phyloP scores from a whole-genome alignment of 2,113 vertebrate genomes.

The Mormoops blainvillei region DNA sequence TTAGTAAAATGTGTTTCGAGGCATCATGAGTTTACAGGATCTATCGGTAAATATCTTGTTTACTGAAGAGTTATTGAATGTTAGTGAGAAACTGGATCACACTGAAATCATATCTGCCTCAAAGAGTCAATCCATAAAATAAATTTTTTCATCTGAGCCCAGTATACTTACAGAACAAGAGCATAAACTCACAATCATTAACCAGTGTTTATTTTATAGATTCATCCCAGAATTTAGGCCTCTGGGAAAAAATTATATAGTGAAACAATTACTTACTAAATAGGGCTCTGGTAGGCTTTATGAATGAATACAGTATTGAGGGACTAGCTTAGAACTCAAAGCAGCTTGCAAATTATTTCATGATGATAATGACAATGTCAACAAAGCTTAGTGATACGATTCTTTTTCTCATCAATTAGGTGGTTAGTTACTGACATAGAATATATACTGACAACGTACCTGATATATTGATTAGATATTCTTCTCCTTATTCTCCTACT shows the following conservation, averaged over 20 bases:
- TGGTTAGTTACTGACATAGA: neutral
- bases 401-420: slow-evolving; percentile 6
- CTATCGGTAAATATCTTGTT: neutral
- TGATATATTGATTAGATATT: neutral
- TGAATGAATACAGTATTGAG: neutral
- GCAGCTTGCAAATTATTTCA: neutral
- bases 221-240: neutral
- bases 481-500: neutral
- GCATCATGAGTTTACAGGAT: neutral
- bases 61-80: neutral
- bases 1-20: neutral
- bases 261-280: neutral
- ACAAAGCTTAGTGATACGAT: neutral
- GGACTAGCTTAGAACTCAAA: neutral
- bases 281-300: neutral
- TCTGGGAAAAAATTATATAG: neutral
- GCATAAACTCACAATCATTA: neutral
- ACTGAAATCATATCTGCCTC: neutral
- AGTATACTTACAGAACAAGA: neutral
- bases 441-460: neutral
- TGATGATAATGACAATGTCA: neutral
- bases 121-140: neutral
- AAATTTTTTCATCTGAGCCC: neutral
- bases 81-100: neutral
- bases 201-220: neutral